phyloP scores from a whole-genome alignment of 2,797 vertebrate genomes.

The Artibeus lituratus region DNA sequence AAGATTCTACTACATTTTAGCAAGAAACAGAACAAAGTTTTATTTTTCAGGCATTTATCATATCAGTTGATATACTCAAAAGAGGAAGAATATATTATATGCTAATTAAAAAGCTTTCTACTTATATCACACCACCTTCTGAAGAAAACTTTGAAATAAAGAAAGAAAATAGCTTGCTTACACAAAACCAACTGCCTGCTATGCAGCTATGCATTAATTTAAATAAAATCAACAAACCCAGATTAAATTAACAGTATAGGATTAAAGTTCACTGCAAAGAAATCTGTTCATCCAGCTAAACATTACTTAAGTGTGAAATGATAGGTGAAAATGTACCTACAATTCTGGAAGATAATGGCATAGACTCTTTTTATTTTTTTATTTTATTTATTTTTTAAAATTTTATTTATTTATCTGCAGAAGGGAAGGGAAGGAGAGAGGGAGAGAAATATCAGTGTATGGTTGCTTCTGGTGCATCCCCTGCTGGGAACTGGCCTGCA shows the following conservation, averaged over 20 bases:
- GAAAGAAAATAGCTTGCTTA: neutral
- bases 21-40: neutral
- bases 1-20: neutral
- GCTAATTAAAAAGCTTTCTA: neutral
- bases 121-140: neutral
- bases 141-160: neutral
- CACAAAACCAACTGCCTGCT: neutral
- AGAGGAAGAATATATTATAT: no score
- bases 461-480: no score
- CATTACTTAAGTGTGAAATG: neutral
- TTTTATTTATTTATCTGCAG: no score
- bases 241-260: neutral
- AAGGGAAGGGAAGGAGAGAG: no score
- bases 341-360: neutral
- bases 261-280: fast-evolving
- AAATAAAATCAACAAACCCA: neutral
- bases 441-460: no score
- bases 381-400: no score
- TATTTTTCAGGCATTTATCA: neutral
- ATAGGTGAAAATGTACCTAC: neutral
- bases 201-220: neutral
- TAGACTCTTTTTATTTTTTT: no score
- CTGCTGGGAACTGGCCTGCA: no score
- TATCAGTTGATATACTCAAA: neutral
- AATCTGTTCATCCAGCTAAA: neutral